Conservation (phyloP, 2,113 vertebrate species). For the Dinomys branickii region DNA sequence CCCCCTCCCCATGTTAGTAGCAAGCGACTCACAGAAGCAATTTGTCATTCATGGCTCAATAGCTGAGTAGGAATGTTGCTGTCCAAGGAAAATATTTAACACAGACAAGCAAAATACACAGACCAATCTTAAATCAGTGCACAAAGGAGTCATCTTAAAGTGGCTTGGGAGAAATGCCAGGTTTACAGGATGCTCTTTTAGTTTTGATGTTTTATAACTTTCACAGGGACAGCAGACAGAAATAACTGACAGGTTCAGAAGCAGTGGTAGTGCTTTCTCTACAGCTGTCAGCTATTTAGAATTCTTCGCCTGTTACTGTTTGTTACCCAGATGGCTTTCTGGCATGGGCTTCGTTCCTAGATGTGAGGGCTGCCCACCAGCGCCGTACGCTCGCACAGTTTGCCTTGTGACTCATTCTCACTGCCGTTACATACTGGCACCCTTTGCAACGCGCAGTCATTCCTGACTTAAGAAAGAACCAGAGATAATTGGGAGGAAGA, state of each 20-base stretch:
- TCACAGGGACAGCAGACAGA: conserved; percentile 60
- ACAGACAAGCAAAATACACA: background rate
- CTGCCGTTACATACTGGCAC: conserved; percentile 15
- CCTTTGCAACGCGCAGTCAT: conserved; percentile 54
- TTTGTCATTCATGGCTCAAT: conserved; percentile 51
- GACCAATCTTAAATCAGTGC: conserved; percentile 26
- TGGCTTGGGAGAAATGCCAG: conserved; percentile 19
- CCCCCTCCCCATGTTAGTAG: background rate
- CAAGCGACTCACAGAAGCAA: conserved; percentile 35
- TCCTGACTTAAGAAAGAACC: conserved; percentile 54
- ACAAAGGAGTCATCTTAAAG: conserved; percentile 25
- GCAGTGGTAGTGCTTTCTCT: conserved; percentile 71
- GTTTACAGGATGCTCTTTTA: conserved; percentile 42
- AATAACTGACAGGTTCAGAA: conserved; percentile 72
- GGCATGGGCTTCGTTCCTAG: conserved; percentile 80
- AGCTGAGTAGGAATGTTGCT: conserved; percentile 50
- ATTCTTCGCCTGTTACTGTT: conserved; percentile 79
- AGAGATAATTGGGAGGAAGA: conserved; percentile 19
- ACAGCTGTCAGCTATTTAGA: conserved; percentile 83
- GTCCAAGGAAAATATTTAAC: conserved; percentile 37
- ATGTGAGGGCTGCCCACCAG: conserved; percentile 73
- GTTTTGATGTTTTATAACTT: conserved; percentile 68
- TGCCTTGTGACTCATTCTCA: conserved; percentile 74
- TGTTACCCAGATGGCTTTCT: conserved; percentile 80
- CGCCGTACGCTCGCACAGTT: conserved; percentile 42